These are phyloP conservation scores for Celastrina argiolus DNA, from an alignment of 2,888 invertebrate species.

Conservation along the genomic window DNA sequence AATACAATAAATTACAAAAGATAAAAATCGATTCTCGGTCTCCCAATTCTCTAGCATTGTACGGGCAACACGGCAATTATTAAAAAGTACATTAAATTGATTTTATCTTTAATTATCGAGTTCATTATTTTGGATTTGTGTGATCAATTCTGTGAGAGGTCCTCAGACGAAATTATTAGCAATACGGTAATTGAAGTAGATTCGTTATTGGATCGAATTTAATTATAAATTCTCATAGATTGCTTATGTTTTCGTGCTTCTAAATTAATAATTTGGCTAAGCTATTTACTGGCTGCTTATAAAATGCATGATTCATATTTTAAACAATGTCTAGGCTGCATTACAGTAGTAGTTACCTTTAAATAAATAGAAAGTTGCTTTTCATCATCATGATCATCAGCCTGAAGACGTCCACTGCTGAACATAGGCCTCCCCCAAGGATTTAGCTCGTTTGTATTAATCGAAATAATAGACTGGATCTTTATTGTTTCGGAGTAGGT, in stretches of 20 bases:
- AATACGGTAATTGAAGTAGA: constrained; percentile 25
- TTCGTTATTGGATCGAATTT: constrained; percentile 25
- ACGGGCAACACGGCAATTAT: neutral
- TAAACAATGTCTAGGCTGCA: too few relatives aligned
- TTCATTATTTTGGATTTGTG: constrained; percentile 22
- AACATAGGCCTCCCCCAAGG: too few relatives aligned
- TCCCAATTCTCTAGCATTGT: neutral
- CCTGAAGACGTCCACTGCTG: too few relatives aligned
- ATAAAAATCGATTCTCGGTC: neutral
- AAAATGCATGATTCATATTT: neutral
- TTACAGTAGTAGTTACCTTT: too few relatives aligned
- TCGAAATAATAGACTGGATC: too few relatives aligned
- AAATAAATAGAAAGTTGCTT: too few relatives aligned
- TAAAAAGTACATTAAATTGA: constrained; percentile 12
- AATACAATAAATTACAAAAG: neutral
- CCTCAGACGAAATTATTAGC: constrained; percentile 23
- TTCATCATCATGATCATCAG: too few relatives aligned
- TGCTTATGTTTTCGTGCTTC: constrained; percentile 10
- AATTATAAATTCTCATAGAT: constrained; percentile 22
- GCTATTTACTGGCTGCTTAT: neutral
- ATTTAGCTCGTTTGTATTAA: too few relatives aligned
- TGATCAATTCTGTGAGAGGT: constrained; percentile 23
- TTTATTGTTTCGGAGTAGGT: too few relatives aligned
- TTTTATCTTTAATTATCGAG: constrained; percentile 22
- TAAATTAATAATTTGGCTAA: neutral